A percentile compares a stretch with the other conserved stretches of the same genome.
phyloP scores from a whole-genome alignment of 2,888 invertebrate genomes.

The Ormyrus rosae region DNA sequence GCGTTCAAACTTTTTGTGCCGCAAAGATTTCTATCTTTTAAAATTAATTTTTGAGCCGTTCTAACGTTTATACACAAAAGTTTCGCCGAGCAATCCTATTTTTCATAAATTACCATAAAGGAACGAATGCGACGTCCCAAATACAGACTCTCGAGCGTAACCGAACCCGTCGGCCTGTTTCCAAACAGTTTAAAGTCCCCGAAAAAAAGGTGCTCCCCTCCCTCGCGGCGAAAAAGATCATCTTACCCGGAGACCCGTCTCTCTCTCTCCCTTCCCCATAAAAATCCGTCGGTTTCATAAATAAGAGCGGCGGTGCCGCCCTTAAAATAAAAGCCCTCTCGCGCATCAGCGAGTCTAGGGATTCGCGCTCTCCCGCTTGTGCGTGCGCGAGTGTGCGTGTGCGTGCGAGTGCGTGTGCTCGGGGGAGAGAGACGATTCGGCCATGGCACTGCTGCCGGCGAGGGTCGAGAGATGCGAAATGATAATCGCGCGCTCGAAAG shows the following conservation, averaged over 20 bases:
- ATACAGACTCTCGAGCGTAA: neutral
- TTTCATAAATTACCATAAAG: no score
- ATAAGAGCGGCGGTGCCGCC: constrained; percentile 37
- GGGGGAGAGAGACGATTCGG: neutral
- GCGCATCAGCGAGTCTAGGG: constrained; percentile 45
- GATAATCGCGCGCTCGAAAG: constrained; percentile 69
- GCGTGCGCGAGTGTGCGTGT: neutral
- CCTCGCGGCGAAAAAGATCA: constrained; percentile 31
- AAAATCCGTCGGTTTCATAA: constrained; percentile 45
- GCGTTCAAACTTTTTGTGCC: no score
- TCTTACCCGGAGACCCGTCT: constrained; percentile 8
- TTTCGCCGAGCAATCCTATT: no score
- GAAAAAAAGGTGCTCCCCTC: neutral
- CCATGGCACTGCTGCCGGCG: constrained; percentile 13
- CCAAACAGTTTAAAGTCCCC: no score
- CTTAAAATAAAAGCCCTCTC: constrained; percentile 49
- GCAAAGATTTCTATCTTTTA: no score
- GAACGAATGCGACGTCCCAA: no score
- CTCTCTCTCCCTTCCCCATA: constrained; percentile 4
- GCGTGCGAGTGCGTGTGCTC: neutral
- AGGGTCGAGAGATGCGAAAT: constrained; percentile 66
- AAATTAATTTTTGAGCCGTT: no score
- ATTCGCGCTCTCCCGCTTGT: constrained; percentile 5
- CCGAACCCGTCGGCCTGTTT: neutral
- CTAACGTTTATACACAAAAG: no score